Base-by-base conservation (phyloP, 2,888 invertebrate genomes). In the Myopa tessellatipennis region DNA sequence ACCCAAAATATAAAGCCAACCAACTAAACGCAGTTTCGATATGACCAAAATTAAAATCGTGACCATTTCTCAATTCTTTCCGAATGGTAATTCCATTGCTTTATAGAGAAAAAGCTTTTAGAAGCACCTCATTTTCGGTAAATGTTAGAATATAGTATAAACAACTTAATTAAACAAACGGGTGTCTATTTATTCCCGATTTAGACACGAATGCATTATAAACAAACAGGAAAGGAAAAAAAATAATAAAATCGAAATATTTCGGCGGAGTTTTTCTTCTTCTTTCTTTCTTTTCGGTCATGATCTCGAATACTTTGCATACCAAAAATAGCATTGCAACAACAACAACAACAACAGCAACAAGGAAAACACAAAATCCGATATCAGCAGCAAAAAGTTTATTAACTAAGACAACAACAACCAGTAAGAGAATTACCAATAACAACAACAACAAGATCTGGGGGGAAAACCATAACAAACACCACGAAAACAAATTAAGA, bases 201-300 rank as follows among this genome's bases (percentile, higher is more conserved):
- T 60, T 60, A 60, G 12, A 60, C 1, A 60, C 60, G 6, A 60
- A 60, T 60, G 12, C 6, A 55, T 55, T 55, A 55, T 14, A 55
- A 14, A 55, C 16, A 26, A 26, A 26, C 26, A 26, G 26, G 26
- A 26, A 26, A 26, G 6, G n/a, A n/a, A n/a, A 58, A n/a, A 58
- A 12, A 58, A 1, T 58, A 26, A 63, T 12, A 1, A 63, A 26
- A 63, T 26, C 50, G 14, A 50, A 14, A 3, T 8, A 50, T 50
- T 50, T 50, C 14, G 50, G 14, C 50, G 8, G 50, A 10, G 8
- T 8, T 50, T 50, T 50, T 50, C 50, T 50, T 50, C 69, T 26
- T 26, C 69, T 45, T 50, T 45, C 45, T 63, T 63, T 26, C 60
- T n/a, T 63, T 63, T 63, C 26, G 61, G 61, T 63, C n/a, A 63